These are phyloP conservation scores for Physocephala rufipes DNA, from an alignment of 2,888 invertebrate genomes.

Conservation along the genomic window DNA sequence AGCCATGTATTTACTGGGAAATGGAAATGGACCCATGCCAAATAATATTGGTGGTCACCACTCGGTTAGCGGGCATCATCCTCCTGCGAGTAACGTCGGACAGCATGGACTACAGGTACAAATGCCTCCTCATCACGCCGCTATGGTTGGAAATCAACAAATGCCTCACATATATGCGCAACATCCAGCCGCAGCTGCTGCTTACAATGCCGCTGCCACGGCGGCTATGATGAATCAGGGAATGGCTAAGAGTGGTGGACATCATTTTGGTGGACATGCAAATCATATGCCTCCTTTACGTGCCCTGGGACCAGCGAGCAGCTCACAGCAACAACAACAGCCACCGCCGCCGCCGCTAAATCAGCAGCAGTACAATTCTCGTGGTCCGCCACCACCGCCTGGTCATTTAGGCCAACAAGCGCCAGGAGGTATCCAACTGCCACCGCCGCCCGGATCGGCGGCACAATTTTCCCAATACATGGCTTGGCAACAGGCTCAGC, in stretches of 20 bases:
- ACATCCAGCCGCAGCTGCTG: constrained; percentile 52
- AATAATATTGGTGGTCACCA: constrained; percentile 47
- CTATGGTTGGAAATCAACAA: constrained; percentile 55
- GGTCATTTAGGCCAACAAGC: constrained; percentile 50
- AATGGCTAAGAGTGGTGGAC: constrained; percentile 44
- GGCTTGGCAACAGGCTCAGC: constrained; percentile 62
- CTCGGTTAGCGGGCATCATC: constrained; percentile 45
- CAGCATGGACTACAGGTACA: constrained; percentile 44
- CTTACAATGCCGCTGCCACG: constrained; percentile 50
- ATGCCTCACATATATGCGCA: constrained; percentile 55
- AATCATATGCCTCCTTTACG: constrained; percentile 54
- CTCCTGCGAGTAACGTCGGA: constrained; percentile 30
- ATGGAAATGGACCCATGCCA: constrained; percentile 26
- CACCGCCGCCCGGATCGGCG: constrained; percentile 46
- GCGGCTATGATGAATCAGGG: constrained; percentile 59
- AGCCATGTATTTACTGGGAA: constrained; percentile 57
- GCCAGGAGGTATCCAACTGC: constrained; percentile 44
- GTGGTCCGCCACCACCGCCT: constrained; percentile 53
- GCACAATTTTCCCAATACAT: constrained; percentile 55
- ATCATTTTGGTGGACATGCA: constrained; percentile 51
- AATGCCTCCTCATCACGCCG: constrained; percentile 57
- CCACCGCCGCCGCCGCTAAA: constrained; percentile 51
- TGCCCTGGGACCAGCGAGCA: constrained; percentile 50
- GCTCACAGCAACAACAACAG: constrained; percentile 46
- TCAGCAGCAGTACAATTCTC: constrained; percentile 47